Evolutionary conservation across 2,888 invertebrate genomes (phyloP).

Genomic region (Nudaria mundana): DNA sequence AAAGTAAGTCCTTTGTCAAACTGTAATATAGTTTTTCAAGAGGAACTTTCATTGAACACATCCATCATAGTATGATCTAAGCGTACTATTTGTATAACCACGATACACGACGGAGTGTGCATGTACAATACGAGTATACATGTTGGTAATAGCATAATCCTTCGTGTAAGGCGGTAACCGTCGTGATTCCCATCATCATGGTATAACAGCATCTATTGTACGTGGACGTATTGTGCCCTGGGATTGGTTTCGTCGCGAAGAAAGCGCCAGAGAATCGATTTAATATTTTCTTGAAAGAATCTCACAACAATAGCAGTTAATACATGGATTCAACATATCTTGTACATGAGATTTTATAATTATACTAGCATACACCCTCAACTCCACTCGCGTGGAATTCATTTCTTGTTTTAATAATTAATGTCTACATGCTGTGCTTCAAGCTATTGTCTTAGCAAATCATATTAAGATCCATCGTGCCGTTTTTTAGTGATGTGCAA

Average conservation of each 20-base stretch:
- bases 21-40: no score
- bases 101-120: not conserved
- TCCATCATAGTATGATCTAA: not conserved
- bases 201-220: slow-evolving; percentile 67
- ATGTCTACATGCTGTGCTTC: no score
- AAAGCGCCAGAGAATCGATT: slow-evolving; percentile 74
- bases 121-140: no score
- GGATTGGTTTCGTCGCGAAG: slow-evolving; percentile 72
- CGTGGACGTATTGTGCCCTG: slow-evolving; percentile 65
- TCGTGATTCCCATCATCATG: slow-evolving; percentile 62
- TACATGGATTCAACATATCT: slow-evolving; percentile 57
- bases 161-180: slow-evolving; percentile 54
- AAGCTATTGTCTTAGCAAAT: no score
- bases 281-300: slow-evolving; percentile 72
- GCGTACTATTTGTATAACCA: not conserved
- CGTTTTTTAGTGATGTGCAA: no score
- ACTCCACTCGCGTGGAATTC: no score
- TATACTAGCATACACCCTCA: slow-evolving; percentile 12
- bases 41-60: no score
- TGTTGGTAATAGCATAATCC: slow-evolving; percentile 67
- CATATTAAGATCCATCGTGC: no score
- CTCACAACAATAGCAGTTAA: slow-evolving; percentile 66
- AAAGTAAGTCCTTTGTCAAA: no score
- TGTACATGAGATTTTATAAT: slow-evolving; percentile 50
- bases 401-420: no score